These are phyloP conservation scores for Drosophila sulfurigaster DNA, from an alignment of 1,140 invertebrate genomes.

Conservation along the genomic window DNA sequence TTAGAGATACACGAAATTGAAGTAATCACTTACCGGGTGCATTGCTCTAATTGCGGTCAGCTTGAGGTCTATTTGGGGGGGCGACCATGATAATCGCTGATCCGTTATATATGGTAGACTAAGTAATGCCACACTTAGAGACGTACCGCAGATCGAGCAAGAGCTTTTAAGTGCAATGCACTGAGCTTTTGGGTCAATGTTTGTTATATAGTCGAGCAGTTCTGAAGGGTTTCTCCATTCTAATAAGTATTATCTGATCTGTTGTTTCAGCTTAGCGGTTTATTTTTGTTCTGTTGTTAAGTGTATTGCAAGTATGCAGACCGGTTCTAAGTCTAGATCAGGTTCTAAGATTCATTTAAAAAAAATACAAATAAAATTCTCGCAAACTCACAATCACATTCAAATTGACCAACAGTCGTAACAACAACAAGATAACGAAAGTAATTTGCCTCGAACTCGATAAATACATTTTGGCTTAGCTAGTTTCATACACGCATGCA, in stretches of 20 bases:
- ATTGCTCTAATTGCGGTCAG: constrained; percentile 1
- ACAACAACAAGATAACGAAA: constrained; percentile 53
- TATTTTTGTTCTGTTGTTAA: neutral
- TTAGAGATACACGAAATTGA: neutral
- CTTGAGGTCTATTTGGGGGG: neutral
- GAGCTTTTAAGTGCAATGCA: constrained; percentile 6
- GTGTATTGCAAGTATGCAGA: constrained; percentile 38
- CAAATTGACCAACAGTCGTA: constrained; percentile 53
- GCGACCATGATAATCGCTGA: neutral
- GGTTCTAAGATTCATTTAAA: constrained; percentile 69
- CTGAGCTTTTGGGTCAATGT: constrained; percentile 15
- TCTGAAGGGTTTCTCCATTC: constrained; percentile 13
- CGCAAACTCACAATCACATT: constrained; percentile 54
- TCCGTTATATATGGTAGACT: constrained; percentile 1
- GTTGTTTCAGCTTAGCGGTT: constrained; percentile 25
- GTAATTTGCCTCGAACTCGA: constrained; percentile 66
- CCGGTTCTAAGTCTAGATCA: constrained; percentile 65
- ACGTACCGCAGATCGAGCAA: neutral
- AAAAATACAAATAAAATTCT: constrained; percentile 3
- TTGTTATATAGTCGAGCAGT: neutral
- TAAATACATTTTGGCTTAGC: constrained; percentile 31
- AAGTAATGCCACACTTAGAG: neutral
- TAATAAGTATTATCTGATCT: constrained; percentile 13
- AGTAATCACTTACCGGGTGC: constrained; percentile 6
- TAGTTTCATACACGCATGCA: constrained; percentile 23